Evolutionary conservation across 2,797 vertebrate species (phyloP), one percentile per base, ranked within the genome.

Genomic region (Diceros bicornis): DNA sequence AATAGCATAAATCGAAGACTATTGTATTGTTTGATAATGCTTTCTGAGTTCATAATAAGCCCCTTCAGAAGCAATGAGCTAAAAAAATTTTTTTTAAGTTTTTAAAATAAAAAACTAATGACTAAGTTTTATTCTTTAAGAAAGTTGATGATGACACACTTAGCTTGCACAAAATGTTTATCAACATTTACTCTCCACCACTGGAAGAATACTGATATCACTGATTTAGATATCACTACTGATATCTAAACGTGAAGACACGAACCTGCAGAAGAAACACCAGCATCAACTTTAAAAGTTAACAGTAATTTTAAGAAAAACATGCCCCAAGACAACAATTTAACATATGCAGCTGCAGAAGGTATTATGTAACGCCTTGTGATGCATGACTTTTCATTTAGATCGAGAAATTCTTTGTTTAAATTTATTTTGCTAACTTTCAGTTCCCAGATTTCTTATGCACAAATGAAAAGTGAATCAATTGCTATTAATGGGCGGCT

Each of bases 391-490:
- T 57, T 85, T 90, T 79, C 20, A 74, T 74, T 74, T 74, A 50
- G 6, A n/a, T 81, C 47, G 66, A 74, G 41, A 17, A 86, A 74
- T 3, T 57, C 44, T 77, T n/a, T 12, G 8, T 84, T 85, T 59
- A 37, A 81, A 59, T 29, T 86, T n/a, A 74, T 81, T 50, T 78
- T 57, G 34, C 74, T 84, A 84, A 78, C 78, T 66, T 93, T 52
- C 41, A 81, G 59, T 37, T 90, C 37, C 29, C 55, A 89, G 17
- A 84, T 83, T 74, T 89, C 27, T 41, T 59, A 74, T 0, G 25
- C 21, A 55, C 17, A 77, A 47, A 75, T 78, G 11, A 57, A 68
- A 85, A 81, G 34, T 27, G 10, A 72, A 72, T 52, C 34, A 74
- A 57, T 13, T n/a, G 20, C 12, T 74, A 0, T 79, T 29, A 86